These are phyloP conservation scores for Dynastes tityus DNA, from an alignment of 2,888 invertebrate species.

Conservation along the genomic window DNA sequence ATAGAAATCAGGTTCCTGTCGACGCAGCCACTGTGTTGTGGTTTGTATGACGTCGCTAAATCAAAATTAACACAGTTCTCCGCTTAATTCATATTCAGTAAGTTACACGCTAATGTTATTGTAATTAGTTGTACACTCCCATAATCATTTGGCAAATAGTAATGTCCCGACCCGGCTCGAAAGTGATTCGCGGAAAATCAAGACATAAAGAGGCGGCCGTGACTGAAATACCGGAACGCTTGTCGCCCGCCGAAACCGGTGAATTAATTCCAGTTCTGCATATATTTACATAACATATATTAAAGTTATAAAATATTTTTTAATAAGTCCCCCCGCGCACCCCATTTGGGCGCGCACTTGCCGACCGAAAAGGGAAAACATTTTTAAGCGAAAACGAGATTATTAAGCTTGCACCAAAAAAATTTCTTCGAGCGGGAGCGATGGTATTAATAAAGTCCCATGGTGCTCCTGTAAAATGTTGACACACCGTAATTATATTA, in stretches of 20 bases:
- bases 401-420: constrained; percentile 31
- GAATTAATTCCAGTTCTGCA: constrained; percentile 40
- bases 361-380: not conserved
- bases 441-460: constrained; percentile 20
- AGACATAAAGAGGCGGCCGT: constrained; percentile 29
- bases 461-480: constrained; percentile 29
- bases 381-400: constrained; percentile 2
- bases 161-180: constrained; percentile 21
- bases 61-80: constrained; percentile 17
- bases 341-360: not conserved
- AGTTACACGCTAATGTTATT: constrained; percentile 39
- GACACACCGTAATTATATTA: constrained; percentile 34
- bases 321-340: constrained; percentile 20
- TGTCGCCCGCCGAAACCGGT: not conserved
- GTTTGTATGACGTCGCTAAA: no score
- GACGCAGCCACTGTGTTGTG: no score
- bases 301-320: no score
- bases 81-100: constrained; percentile 27
- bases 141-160: constrained; percentile 36
- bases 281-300: constrained; percentile 45
- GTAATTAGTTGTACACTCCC: constrained; percentile 29
- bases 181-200: constrained; percentile 35
- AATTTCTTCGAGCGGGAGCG: constrained; percentile 23
- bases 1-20: no score
- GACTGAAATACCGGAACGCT: constrained; percentile 33